A percentile compares a stretch with the other conserved stretches of the same genome.
Conservation (phyloP, 2,888 invertebrate species). For the Sarcophaga subvicina region DNA sequence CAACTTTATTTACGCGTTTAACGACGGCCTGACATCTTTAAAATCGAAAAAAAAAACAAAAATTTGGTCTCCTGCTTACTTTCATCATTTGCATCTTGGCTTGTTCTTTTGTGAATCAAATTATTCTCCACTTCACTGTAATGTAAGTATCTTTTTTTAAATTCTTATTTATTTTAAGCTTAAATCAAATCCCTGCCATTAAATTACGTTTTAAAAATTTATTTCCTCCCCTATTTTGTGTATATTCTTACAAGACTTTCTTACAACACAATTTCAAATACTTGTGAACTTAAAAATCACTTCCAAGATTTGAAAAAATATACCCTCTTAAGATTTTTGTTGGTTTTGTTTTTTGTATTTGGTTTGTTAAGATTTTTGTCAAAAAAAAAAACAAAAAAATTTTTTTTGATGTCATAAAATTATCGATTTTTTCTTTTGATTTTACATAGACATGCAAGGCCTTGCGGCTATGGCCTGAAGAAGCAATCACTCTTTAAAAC, state of each 20-base stretch:
- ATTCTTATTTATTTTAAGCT: background rate
- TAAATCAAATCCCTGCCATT: background rate
- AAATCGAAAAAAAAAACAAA: background rate
- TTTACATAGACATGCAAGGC: no score
- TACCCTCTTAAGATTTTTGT: no score
- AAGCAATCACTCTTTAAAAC: no score
- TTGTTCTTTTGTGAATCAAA: background rate
- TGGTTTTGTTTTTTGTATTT: no score
- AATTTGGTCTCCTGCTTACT: background rate
- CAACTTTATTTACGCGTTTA: background rate
- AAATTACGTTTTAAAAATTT: background rate
- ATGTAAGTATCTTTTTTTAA: background rate
- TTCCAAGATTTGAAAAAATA: no score
- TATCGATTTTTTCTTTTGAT: no score
- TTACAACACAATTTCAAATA: background rate
- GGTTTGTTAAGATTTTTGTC: no score
- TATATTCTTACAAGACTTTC: background rate
- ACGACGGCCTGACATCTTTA: background rate
- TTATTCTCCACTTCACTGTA: background rate
- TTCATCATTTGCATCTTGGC: background rate
- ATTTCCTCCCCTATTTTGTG: background rate
- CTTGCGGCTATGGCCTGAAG: no score
- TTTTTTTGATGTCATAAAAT: no score
- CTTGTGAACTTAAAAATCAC: background rate
- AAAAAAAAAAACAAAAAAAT: no score